A percentile compares a stretch with the other conserved stretches of the same genome.
Evolutionary conservation across 2,888 invertebrate genomes (phyloP).

Genomic region (Theretra japonica): DNA sequence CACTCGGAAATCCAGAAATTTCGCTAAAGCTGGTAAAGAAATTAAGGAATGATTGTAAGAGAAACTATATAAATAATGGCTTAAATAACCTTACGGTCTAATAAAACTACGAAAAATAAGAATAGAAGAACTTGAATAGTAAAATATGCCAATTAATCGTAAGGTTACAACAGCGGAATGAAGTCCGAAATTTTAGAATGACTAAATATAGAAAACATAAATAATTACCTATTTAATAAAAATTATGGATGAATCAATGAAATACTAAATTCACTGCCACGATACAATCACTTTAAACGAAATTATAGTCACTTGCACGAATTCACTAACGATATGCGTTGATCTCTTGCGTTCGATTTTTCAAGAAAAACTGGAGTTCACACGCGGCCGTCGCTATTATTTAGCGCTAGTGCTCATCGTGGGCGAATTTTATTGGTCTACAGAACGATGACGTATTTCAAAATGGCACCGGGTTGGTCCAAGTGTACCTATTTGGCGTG

Average conservation of each 20-base stretch:
- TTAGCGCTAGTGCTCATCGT: constrained; percentile 86
- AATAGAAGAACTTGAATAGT: constrained; percentile 7
- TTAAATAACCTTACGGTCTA: neutral
- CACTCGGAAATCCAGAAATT: constrained; percentile 66
- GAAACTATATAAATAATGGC: neutral
- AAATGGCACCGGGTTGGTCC: constrained; percentile 72
- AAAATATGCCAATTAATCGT: constrained; percentile 19
- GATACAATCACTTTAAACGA: constrained; percentile 62
- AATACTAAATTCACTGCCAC: constrained; percentile 63
- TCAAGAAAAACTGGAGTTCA: constrained; percentile 76
- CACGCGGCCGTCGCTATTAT: constrained; percentile 78
- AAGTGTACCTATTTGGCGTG: constrained; percentile 83
- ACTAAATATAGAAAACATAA: constrained; percentile 34
- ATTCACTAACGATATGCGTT: constrained; percentile 52
- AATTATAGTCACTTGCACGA: constrained; percentile 54
- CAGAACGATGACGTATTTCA: constrained; percentile 72
- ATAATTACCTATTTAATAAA: constrained; percentile 58
- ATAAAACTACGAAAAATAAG: too few species aligned
- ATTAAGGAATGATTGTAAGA: neutral
- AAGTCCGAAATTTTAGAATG: constrained; percentile 26
- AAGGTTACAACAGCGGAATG: constrained; percentile 26
- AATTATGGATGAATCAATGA: constrained; percentile 47
- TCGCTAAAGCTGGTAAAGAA: constrained; percentile 49
- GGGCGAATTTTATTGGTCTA: constrained; percentile 82
- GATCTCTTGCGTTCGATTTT: constrained; percentile 69